Base-by-base conservation (phyloP, 2,888 invertebrate genomes). In the Lochmaea capreae region DNA sequence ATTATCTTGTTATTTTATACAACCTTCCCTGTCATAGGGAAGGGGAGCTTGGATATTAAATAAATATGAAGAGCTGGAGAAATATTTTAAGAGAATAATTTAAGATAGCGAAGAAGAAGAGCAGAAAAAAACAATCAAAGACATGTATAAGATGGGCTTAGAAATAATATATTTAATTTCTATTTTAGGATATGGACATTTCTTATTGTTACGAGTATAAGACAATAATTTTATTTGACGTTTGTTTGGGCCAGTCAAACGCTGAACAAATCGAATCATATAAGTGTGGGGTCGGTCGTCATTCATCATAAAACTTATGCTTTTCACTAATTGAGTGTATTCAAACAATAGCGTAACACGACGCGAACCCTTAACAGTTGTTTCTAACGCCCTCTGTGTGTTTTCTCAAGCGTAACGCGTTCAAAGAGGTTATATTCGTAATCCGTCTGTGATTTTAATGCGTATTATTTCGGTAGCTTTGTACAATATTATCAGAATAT, bases 401-500 rank as follows among this genome's bases (percentile, higher is more conserved):
- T 77, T 77, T 83, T 78, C 72, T 82, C 83, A 82, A 83, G 86
- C 86, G 86, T 85, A 82, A 85, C 83, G 84, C 84, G 85, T 86
- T 87, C 87, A 87, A 87, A 87, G 87, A 82, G 84, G 82, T 82
- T 80, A 80, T 65, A 80, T 80, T 78, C 82, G 79, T 85, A 85
- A 86, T 86, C 85, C 84, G 76, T 79, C 84, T 84, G 84, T 85
- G 86, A 86, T 86, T 86, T 85, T 86, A 86, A 86, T 86, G 84
- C 86, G 86, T 79, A 86, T 87, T 86, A 87, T 86, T 86, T 85
- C 85, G 83, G 83, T 82, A 82, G 83, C 84, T 83, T 84, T 84
- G 83, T 83, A 79, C 81, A 82, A 81, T 82, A 77, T 78, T 78
- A 80, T 81, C 80, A 76, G 79, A 79, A 80, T 83, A 85, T 84